These are phyloP conservation scores for Clarias laeviceps DNA, from an alignment of 2,797 vertebrate genomes.

Conservation along the genomic window DNA sequence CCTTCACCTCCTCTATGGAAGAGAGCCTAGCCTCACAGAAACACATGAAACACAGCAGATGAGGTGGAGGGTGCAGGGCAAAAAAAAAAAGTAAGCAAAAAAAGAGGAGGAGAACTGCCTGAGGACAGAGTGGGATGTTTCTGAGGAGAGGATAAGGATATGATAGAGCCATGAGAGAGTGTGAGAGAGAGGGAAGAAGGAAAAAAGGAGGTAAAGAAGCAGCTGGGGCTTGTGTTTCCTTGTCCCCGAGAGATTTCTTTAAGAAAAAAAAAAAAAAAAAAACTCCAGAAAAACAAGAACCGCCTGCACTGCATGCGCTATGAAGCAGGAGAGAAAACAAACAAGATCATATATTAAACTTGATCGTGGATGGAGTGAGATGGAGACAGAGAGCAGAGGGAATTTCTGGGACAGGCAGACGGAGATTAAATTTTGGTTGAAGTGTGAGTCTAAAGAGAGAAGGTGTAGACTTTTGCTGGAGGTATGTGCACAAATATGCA, in stretches of 20 bases:
- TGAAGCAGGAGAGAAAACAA: slow-evolving; percentile 46
- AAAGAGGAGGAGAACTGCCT: slow-evolving; percentile 18
- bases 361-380: slow-evolving; percentile 23
- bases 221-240: slow-evolving; percentile 52
- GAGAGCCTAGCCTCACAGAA: slow-evolving; percentile 56
- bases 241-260: slow-evolving; percentile 44
- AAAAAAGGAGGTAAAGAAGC: slow-evolving; percentile 39
- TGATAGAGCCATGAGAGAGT: slow-evolving; percentile 26
- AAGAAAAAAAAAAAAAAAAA: slow-evolving; percentile 37
- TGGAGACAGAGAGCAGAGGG: slow-evolving; percentile 31
- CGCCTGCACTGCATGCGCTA: slow-evolving; percentile 40
- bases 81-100: slow-evolving; percentile 30
- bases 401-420: slow-evolving; percentile 40
- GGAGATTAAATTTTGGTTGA: slow-evolving; percentile 20
- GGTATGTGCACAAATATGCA: slow-evolving; percentile 23
- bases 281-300: slow-evolving; percentile 42
- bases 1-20: slow-evolving; percentile 61
- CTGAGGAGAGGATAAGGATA: slow-evolving; percentile 16
- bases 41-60: slow-evolving; percentile 41
- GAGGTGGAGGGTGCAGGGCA: slow-evolving; percentile 24
- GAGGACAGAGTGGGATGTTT: slow-evolving; percentile 46
- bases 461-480: slow-evolving; percentile 25
- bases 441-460: not conserved
- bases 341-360: slow-evolving; percentile 55
- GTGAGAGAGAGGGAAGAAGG: slow-evolving; percentile 30